Base-by-base conservation (phyloP, 2,888 invertebrate species). In the Thalpophila matura region DNA sequence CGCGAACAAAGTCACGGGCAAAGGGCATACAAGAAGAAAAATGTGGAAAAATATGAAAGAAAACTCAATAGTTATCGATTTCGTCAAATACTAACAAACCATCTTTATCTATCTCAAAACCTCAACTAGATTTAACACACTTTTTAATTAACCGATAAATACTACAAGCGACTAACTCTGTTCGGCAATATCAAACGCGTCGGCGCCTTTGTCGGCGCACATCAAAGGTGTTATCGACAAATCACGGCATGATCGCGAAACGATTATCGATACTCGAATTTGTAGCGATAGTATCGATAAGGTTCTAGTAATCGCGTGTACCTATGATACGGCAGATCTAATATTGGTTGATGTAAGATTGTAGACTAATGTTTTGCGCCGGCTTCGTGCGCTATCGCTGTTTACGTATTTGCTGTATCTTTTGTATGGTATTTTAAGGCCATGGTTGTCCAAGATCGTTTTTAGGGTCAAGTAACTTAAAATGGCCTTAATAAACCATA, bases 171-270 rank as follows among this genome's bases (percentile, higher is more conserved):
- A 54, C 59, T 61, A 77, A 77, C 71, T 74, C 47, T 51, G 74
- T 77, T 82, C 76, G 81, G 77, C 67, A 76, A 83, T 86, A 86
- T 78, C 86, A 87, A 87, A 86, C 49, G 78, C 57, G 67, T 77
- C 86, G 86, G 79, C 72, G 54, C 73, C 81, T 87, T 87, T 87
- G 81, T 86, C 80, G 74, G 77, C 67, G 50, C 53, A 85, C 83
- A 74, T 80, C 79, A 84, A 82, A 82, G 65, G 63, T 16, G 72
- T 74, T 86, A 83, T 86, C 82, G 67, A 59, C 55, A 79, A 80
- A 84, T 83, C 84, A 80, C 80, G 60, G 80, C 65, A 79, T 74
- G 80, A 78, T 78, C 80, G 78, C 74, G 62, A 77, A 79, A 70
- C 81, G 76, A 78, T 74, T 78, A 79, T 80, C 65, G 66, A 74